Conservation (phyloP, 2,888 invertebrate species). For the Steinernema hermaphroditum region DNA sequence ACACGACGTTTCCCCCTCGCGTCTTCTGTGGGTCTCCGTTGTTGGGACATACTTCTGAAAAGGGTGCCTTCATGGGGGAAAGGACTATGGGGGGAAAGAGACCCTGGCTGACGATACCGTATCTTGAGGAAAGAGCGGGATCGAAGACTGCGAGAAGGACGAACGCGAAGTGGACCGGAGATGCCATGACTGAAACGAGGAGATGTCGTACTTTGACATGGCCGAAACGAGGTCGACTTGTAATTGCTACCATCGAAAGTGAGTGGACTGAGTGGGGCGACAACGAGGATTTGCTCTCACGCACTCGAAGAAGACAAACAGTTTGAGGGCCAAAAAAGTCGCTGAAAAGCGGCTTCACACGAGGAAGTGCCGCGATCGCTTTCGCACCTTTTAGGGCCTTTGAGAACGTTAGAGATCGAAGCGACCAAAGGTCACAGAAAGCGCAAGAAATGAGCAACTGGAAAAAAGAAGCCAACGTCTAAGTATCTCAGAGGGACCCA, state of each 20-base stretch:
- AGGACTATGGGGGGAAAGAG: too few species aligned
- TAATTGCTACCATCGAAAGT: constrained; percentile 30
- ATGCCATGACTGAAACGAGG: background rate
- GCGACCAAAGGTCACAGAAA: too few species aligned
- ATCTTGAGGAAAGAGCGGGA: background rate
- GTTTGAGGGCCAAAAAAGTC: constrained; percentile 22
- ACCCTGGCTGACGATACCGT: constrained; percentile 16
- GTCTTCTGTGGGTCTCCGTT: constrained; percentile 34
- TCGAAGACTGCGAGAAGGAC: background rate
- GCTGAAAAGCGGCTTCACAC: constrained; percentile 21
- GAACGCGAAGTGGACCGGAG: background rate
- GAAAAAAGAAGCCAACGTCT: too few species aligned
- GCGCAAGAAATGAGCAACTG: too few species aligned
- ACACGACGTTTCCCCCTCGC: constrained; percentile 38
- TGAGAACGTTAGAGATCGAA: too few species aligned
- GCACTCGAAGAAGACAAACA: constrained; percentile 24
- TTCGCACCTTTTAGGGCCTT: constrained; percentile 11
- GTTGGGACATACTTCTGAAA: constrained; percentile 39
- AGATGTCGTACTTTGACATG: background rate
- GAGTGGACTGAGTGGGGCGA: background rate
- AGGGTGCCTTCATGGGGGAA: too few species aligned
- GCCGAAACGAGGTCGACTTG: constrained; percentile 29
- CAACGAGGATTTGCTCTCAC: constrained; percentile 26
- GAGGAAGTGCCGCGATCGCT: background rate
- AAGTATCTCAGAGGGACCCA: too few species aligned